These are phyloP conservation scores for Spatulosminthurus flaviceps DNA, from an alignment of 2,888 invertebrate genomes.

Conservation along the genomic window DNA sequence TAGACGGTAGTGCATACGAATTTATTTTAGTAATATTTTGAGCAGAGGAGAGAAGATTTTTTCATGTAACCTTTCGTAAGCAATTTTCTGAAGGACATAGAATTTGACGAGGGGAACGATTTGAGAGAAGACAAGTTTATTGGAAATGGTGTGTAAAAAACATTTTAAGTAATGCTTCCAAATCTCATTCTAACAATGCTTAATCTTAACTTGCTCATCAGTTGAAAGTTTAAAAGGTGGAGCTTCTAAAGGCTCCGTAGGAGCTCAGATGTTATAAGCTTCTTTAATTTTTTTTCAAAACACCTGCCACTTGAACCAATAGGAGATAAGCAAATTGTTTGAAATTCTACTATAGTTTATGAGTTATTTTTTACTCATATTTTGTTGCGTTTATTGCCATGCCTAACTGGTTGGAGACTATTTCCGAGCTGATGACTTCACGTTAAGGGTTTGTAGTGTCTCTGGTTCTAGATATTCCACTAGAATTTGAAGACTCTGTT, in stretches of 20 bases:
- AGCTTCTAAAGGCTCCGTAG: background rate
- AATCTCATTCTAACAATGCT: slow-evolving; percentile 9
- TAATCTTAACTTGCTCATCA: slow-evolving; percentile 35
- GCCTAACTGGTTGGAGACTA: too few relatives aligned
- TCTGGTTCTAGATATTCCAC: too few relatives aligned
- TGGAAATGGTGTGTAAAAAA: slow-evolving; percentile 39
- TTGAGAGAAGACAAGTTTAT: slow-evolving; percentile 46
- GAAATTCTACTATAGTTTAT: slow-evolving; percentile 13
- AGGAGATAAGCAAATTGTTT: slow-evolving; percentile 12
- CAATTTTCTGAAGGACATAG: slow-evolving; percentile 36
- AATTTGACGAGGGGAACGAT: slow-evolving; percentile 28
- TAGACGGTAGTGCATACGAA: too few relatives aligned
- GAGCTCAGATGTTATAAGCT: background rate
- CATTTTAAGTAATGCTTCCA: slow-evolving; percentile 38
- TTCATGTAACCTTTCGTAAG: background rate
- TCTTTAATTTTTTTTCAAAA: background rate
- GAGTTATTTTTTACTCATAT: background rate
- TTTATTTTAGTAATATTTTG: too few relatives aligned
- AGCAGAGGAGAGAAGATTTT: background rate
- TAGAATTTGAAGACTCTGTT: too few relatives aligned
- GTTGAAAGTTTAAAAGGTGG: background rate
- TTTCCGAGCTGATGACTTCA: too few relatives aligned
- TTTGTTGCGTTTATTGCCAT: background rate
- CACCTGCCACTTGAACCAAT: background rate
- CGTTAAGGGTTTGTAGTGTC: too few relatives aligned